Percentiles rank a stretch among this genome's conserved stretches.
Conservation (phyloP, 2,797 vertebrate genomes). For the Pipistrellus pygmaeus region DNA sequence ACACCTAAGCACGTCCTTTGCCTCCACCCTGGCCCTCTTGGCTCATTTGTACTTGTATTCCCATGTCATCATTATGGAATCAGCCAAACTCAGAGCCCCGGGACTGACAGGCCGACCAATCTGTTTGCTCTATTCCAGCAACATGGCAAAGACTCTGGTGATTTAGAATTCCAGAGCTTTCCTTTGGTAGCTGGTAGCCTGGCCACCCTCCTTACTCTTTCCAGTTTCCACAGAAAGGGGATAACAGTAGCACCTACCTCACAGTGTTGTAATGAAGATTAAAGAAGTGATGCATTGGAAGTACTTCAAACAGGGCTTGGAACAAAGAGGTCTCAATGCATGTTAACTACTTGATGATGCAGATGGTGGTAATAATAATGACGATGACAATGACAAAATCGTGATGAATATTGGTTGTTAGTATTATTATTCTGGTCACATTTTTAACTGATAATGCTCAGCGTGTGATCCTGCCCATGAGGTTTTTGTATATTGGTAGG, state of each 20-base stretch:
- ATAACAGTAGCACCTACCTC: background rate
- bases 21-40: background rate
- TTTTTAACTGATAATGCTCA: background rate
- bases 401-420: background rate
- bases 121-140: background rate
- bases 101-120: background rate
- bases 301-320: background rate
- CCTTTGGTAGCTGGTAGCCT: background rate
- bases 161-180: background rate
- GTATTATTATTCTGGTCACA: background rate
- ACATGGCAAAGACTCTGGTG: background rate
- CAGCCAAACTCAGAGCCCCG: background rate
- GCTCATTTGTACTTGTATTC: background rate
- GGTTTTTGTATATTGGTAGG: slow-evolving; percentile 11
- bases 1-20: background rate
- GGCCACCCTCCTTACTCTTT: background rate
- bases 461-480: background rate
- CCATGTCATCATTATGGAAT: background rate
- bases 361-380: background rate
- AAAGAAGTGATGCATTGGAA: background rate
- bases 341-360: background rate
- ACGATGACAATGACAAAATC: background rate
- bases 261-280: background rate
- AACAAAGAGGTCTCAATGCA: background rate
- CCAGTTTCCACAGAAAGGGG: background rate